These are phyloP conservation scores for Scaptomyza montana DNA, from an alignment of 1,140 invertebrate genomes.

Conservation along the genomic window DNA sequence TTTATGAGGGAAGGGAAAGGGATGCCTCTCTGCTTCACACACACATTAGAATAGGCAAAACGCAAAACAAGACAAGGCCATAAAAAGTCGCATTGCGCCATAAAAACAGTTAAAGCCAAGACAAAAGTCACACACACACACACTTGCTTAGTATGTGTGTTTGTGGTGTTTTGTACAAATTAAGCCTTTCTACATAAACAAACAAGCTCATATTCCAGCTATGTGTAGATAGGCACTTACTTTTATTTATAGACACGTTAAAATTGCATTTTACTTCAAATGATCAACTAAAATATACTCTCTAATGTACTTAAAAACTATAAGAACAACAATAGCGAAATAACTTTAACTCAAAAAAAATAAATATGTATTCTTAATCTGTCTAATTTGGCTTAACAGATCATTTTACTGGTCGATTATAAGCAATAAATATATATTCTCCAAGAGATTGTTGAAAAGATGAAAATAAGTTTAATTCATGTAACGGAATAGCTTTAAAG, in stretches of 20 bases:
- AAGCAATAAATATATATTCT: too few species aligned
- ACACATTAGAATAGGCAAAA: slow-evolving; percentile 78
- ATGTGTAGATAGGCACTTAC: slow-evolving; percentile 42
- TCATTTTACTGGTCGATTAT: too few species aligned
- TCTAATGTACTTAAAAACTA: not conserved
- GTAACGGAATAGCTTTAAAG: too few species aligned
- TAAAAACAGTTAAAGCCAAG: slow-evolving; percentile 82
- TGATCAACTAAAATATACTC: slow-evolving; percentile 16
- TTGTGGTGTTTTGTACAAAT: slow-evolving; percentile 61
- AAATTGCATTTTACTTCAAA: slow-evolving; percentile 1
- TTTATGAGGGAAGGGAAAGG: slow-evolving; percentile 32
- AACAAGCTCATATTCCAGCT: slow-evolving; percentile 72
- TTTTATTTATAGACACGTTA: slow-evolving; percentile 38
- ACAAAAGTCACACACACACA: slow-evolving; percentile 64
- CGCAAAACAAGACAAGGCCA: slow-evolving; percentile 71
- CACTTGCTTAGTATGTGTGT: slow-evolving; percentile 28
- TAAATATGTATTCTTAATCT: too few species aligned
- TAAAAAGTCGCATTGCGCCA: slow-evolving; percentile 82
- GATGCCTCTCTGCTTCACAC: slow-evolving; percentile 5
- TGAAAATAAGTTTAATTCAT: too few species aligned
- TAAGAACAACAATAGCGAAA: not conserved
- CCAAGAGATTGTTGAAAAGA: too few species aligned
- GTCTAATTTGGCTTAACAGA: too few species aligned
- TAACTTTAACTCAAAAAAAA: too few species aligned
- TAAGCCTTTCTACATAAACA: slow-evolving; percentile 81